phyloP scores from a whole-genome alignment of 2,888 invertebrate species.

The Agriopis leucophaearia region DNA sequence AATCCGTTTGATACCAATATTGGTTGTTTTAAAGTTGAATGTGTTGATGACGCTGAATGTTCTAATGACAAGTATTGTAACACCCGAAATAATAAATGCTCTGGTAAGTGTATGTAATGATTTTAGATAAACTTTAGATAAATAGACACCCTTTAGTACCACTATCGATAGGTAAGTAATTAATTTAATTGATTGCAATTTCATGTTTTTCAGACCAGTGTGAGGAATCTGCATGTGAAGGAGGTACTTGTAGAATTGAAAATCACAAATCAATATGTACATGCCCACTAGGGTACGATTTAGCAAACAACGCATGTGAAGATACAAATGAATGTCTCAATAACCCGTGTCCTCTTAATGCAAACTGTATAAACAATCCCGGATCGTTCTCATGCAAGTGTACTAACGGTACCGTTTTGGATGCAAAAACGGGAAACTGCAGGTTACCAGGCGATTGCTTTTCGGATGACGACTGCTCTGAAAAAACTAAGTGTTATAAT shows the following conservation, averaged over 20 bases:
- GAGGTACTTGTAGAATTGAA: slow-evolving; percentile 91
- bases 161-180: background rate
- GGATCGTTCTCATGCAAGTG: slow-evolving; percentile 93
- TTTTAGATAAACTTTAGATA: background rate
- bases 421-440: slow-evolving; percentile 90
- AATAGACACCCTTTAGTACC: background rate
- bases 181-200: background rate
- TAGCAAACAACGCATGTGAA: slow-evolving; percentile 89
- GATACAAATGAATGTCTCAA: slow-evolving; percentile 93
- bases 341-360: slow-evolving; percentile 92
- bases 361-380: slow-evolving; percentile 91
- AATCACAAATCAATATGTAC: slow-evolving; percentile 91
- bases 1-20: slow-evolving; percentile 91
- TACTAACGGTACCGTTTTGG: slow-evolving; percentile 92
- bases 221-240: slow-evolving; percentile 91
- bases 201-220: slow-evolving; percentile 89
- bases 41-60: slow-evolving; percentile 92
- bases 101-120: slow-evolving; percentile 83
- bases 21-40: slow-evolving; percentile 96
- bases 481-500: slow-evolving; percentile 90
- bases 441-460: slow-evolving; percentile 94
- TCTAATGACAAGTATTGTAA: slow-evolving; percentile 92
- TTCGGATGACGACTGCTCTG: slow-evolving; percentile 92
- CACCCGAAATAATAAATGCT: slow-evolving; percentile 90
- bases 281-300: slow-evolving; percentile 91